Percentiles rank a stretch among this genome's conserved stretches.
These are phyloP conservation scores for Marronus borbonicus DNA, from an alignment of 2,888 invertebrate genomes.

Conservation along the genomic window DNA sequence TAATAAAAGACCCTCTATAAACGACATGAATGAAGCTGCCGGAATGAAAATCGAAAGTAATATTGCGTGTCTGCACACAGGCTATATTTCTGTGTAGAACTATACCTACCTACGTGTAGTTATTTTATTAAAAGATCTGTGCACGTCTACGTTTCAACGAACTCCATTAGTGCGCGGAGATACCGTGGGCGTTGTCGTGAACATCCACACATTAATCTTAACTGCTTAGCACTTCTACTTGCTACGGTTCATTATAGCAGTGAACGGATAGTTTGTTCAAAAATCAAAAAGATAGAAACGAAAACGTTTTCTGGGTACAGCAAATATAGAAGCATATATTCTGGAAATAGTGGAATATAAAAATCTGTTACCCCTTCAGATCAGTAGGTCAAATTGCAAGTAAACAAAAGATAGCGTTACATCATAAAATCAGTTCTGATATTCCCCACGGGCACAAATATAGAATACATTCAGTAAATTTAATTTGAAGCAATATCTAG, in stretches of 20 bases:
- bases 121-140: conserved; percentile 54
- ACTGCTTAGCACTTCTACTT: conserved; percentile 25
- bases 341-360: no score
- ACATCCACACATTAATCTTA: conserved; percentile 58
- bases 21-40: not conserved
- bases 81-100: conserved; percentile 21
- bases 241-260: conserved; percentile 30
- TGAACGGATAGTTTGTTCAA: not conserved
- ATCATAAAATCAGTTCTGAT: no score
- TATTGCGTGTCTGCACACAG: conserved; percentile 1
- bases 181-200: conserved; percentile 56
- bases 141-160: conserved; percentile 42
- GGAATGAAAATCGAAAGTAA: conserved; percentile 23
- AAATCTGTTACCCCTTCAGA: no score
- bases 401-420: no score
- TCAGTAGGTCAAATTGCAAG: no score
- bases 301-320: no score
- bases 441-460: no score
- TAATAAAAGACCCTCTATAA: not conserved
- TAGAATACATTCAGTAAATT: no score
- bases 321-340: no score
- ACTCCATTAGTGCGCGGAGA: conserved; percentile 58
- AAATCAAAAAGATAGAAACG: no score
- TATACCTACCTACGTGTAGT: conserved; percentile 49
- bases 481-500: no score